Conservation (phyloP, 2,888 invertebrate species). For the Eristalis tenax region DNA sequence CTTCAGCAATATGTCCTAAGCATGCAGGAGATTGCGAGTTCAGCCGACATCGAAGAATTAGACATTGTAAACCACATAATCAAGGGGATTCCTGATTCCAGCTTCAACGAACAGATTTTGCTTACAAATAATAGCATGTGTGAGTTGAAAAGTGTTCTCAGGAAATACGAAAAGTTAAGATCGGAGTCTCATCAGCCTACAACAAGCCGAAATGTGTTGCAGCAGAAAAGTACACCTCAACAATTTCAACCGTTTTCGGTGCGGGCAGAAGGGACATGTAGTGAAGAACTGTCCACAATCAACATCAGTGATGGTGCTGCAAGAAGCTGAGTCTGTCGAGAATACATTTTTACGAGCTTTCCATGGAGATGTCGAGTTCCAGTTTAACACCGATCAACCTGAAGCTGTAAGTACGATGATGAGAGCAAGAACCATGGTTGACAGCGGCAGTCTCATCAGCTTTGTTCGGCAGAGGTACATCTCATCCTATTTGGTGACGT, state of each 20-base stretch:
- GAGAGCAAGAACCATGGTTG: conserved; percentile 26
- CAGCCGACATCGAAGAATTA: no score
- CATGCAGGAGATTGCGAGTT: no score
- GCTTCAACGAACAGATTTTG: no score
- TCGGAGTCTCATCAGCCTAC: background rate
- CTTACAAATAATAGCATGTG: no score
- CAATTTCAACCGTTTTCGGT: conserved; percentile 11
- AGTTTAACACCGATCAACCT: no score
- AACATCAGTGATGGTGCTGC: background rate
- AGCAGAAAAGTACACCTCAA: background rate
- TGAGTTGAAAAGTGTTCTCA: background rate
- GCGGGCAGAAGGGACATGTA: background rate
- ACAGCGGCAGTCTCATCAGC: conserved; percentile 26
- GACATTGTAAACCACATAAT: no score
- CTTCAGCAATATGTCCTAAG: no score
- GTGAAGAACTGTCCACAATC: conserved; percentile 14
- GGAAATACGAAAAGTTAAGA: background rate
- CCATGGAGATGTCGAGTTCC: no score
- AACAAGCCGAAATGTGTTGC: conserved; percentile 14
- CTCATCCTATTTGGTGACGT: background rate
- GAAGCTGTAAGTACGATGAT: background rate
- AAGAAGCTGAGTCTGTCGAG: no score
- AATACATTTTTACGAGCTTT: no score
- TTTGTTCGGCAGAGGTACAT: background rate
- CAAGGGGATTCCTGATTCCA: no score